These are phyloP conservation scores for Glaucopsyche alexis DNA, from an alignment of 2,888 invertebrate species.

Conservation along the genomic window DNA sequence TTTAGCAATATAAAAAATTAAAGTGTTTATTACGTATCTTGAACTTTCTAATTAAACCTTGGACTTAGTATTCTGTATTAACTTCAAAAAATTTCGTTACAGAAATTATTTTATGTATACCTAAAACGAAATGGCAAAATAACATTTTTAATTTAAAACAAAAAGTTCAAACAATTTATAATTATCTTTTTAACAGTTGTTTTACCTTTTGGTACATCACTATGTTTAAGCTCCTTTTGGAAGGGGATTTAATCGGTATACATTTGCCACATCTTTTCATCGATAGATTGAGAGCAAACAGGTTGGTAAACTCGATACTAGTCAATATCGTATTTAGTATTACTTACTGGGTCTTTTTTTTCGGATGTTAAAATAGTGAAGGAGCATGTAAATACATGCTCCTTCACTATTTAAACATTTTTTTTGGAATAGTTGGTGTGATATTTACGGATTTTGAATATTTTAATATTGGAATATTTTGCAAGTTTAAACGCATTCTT, in stretches of 20 bases:
- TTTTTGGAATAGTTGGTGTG: neutral
- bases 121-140: neutral
- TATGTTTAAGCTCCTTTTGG: conserved; percentile 64
- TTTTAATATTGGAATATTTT: neutral
- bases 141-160: neutral
- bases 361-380: too few relatives aligned
- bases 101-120: neutral
- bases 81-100: neutral
- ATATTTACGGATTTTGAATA: neutral
- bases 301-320: conserved; percentile 57
- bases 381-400: conserved; percentile 23
- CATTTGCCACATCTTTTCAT: conserved; percentile 78
- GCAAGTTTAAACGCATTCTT: too few relatives aligned
- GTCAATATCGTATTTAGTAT: conserved; percentile 75
- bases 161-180: neutral
- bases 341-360: conserved; percentile 65
- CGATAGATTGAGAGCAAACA: conserved; percentile 73
- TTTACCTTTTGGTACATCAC: conserved; percentile 47
- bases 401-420: neutral
- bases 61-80: neutral
- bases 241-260: conserved; percentile 72
- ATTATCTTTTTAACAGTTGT: neutral
- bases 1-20: too few relatives aligned
- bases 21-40: too few relatives aligned
- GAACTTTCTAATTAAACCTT: too few relatives aligned